These are phyloP conservation scores for Oreotrochilus melanogaster DNA, from an alignment of 2,113 vertebrate genomes.

Conservation along the genomic window DNA sequence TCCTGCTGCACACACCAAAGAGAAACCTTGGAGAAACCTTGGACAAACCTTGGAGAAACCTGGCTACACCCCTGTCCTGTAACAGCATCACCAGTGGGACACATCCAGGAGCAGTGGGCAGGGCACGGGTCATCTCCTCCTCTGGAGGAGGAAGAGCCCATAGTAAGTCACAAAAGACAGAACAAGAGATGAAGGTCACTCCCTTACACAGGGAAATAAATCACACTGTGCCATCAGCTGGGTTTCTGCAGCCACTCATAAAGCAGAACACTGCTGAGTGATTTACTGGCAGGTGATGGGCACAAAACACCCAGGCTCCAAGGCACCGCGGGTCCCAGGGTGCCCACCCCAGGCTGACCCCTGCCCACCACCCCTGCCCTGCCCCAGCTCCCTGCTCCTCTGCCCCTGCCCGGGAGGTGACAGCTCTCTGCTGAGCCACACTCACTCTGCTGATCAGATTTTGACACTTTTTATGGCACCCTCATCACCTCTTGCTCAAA, in stretches of 20 bases:
- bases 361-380: neutral
- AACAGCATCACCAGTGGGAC: neutral
- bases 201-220: constrained; percentile 72
- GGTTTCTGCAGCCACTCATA: constrained; percentile 74
- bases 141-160: neutral
- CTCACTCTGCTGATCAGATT: fast-evolving
- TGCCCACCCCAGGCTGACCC: neutral
- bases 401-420: too few species aligned
- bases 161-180: constrained; percentile 64
- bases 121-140: constrained; percentile 38
- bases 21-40: neutral
- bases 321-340: constrained; percentile 48
- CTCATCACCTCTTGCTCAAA: neutral
- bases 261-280: constrained; percentile 68
- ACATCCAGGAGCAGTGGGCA: neutral
- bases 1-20: neutral
- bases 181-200: constrained; percentile 75
- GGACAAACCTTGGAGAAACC: neutral
- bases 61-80: neutral
- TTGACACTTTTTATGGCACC: neutral
- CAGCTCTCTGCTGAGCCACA: too few species aligned
- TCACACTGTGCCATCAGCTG: constrained; percentile 72
- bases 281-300: constrained; percentile 69
- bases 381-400: neutral
- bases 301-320: constrained; percentile 63